These are phyloP conservation scores for Lerema accius DNA, from an alignment of 1,140 invertebrate species.

Conservation along the genomic window DNA sequence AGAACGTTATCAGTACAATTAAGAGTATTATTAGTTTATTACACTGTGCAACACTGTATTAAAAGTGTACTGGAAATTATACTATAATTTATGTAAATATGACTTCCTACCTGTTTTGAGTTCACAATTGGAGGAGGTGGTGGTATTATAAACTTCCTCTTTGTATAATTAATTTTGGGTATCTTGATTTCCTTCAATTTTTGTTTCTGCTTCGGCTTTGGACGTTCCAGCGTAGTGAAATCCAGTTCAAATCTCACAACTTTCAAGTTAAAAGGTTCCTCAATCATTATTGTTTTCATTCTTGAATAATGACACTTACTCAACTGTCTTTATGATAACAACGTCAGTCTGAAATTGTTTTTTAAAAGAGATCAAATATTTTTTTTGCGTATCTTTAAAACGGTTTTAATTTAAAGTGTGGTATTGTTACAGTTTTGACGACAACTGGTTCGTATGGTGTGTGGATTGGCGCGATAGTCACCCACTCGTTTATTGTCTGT, in stretches of 20 bases:
- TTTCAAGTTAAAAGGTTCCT: constrained; percentile 71
- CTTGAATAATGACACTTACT: constrained; percentile 31
- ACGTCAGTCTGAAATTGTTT: neutral
- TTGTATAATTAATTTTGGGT: constrained; percentile 45
- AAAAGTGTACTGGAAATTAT: too few species aligned
- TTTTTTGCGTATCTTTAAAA: neutral
- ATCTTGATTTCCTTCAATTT: constrained; percentile 54
- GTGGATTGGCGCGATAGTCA: constrained; percentile 54
- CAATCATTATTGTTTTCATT: constrained; percentile 73
- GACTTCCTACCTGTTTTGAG: constrained; percentile 52
- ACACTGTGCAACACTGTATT: too few species aligned
- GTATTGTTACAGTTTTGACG: constrained; percentile 2
- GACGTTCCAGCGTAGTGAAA: constrained; percentile 48
- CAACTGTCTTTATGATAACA: constrained; percentile 1
- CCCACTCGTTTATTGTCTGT: constrained; percentile 66
- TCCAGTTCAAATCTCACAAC: constrained; percentile 70
- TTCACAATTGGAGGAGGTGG: constrained; percentile 52
- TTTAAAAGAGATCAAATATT: neutral
- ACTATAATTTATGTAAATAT: too few species aligned
- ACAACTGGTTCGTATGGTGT: constrained; percentile 31
- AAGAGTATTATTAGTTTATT: neutral
- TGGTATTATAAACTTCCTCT: constrained; percentile 50
- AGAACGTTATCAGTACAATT: neutral
- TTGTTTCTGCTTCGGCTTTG: constrained; percentile 38
- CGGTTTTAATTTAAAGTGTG: constrained; percentile 16